These are phyloP conservation scores for Arbacia lixula DNA, from an alignment of 53 echinoderm and acorn worm species.

Conservation along the genomic window DNA sequence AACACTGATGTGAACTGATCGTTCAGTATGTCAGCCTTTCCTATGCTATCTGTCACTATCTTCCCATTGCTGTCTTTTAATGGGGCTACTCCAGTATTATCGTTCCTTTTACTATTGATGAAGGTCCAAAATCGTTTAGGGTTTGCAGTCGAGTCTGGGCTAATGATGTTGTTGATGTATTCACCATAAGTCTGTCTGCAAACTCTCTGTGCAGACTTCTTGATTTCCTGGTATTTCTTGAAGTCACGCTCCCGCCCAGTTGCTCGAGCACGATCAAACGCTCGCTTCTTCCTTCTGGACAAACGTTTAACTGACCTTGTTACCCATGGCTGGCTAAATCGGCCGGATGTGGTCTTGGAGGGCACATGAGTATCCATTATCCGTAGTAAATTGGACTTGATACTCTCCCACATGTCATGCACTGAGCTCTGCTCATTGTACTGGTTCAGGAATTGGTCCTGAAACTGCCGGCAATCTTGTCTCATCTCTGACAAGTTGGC, in stretches of 20 bases:
- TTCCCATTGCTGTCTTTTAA: constrained; percentile 8
- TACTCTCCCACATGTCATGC: constrained; percentile 31
- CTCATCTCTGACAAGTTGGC: neutral
- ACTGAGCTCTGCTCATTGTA: constrained; percentile 7
- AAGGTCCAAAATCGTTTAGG: constrained; percentile 55
- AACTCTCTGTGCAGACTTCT: neutral
- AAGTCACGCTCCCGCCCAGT: neutral
- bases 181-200: constrained; percentile 26
- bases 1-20: constrained; percentile 53
- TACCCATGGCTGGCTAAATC: constrained; percentile 38
- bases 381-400: neutral
- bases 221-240: constrained; percentile 7
- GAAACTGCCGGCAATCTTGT: neutral
- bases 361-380: constrained; percentile 14
- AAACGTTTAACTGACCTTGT: constrained; percentile 19
- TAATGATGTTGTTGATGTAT: constrained; percentile 34
- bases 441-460: constrained; percentile 2
- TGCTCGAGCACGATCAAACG: constrained; percentile 3
- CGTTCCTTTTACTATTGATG: constrained; percentile 46
- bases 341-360: constrained; percentile 26
- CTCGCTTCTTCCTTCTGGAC: constrained; percentile 32
- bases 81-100: constrained; percentile 34
- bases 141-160: constrained; percentile 8
- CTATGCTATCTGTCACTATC: neutral
- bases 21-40: constrained; percentile 52